Base-by-base conservation (phyloP, 2,797 vertebrate species). In the Pantherophis alleghaniensis region DNA sequence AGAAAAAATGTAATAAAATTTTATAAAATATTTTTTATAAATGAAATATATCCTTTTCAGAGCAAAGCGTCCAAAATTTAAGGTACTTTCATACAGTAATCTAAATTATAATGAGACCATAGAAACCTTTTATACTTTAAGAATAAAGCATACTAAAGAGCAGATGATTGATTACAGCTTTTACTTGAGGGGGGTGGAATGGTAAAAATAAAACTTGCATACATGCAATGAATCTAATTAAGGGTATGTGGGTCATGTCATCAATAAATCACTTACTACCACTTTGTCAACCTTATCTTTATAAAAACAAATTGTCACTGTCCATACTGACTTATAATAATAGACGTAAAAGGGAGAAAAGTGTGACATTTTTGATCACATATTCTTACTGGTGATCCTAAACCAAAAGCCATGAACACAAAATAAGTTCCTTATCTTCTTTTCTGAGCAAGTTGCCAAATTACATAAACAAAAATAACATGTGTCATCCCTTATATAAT, bases 401-500 rank as follows among this genome's bases (percentile, higher is more conserved):
- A 53, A 92, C 93, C 55, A 95, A 56, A 95, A 94, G 88, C 4
- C 92, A 87, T 66, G 83, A 47, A 92, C 93, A 86, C 87, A 95
- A 95, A 96, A 95, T 94, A 96, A 91, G 79, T 92, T 93, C 79
- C 94, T 92, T 94, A 94, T 93, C 59, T 92, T 74, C 89, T 95
- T 59, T 90, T 90, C 96, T 93, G 94, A 59, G 47, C 18, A 93
- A 60, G 20, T 93, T 94, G 61, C 93, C 86, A 92, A 92, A 69
- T 86, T 91, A 57, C 89, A 94, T 56, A 55, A 91, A 92, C 95
- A 93, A 57, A 93, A 92, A 93, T 91, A 92, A n/a, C 55, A 94
- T 91, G 94, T 69, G 88, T 90, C 55, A 74, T 51, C 53, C 3
- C 24, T 86, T 90, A 90, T 55, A 92, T 69, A 12, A 32, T 28